Conservation (phyloP, 2,888 invertebrate genomes). For the Lepidonotus clava region DNA sequence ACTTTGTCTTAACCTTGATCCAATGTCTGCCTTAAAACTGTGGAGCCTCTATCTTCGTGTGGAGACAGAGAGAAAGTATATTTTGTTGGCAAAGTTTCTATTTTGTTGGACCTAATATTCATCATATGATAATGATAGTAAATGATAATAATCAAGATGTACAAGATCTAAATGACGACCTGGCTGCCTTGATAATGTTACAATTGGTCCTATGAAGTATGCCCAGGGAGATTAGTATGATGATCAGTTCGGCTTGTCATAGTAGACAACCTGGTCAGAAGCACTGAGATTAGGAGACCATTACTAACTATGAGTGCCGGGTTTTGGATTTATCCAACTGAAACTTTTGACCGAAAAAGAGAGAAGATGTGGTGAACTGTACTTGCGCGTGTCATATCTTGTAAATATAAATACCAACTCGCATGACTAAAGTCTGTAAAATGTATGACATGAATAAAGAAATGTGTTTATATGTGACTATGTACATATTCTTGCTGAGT, state of each 20-base stretch:
- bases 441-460: constrained; percentile 48
- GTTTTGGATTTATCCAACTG: neutral
- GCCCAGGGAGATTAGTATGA: constrained; percentile 41
- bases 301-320: neutral
- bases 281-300: constrained; percentile 35
- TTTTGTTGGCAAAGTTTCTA: constrained; percentile 54
- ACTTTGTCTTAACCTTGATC: constrained; percentile 43
- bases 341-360: neutral
- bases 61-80: constrained; percentile 47
- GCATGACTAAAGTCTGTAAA: constrained; percentile 41
- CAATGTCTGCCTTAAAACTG: constrained; percentile 53
- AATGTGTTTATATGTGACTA: constrained; percentile 40
- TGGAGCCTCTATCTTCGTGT: constrained; percentile 37
- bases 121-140: constrained; percentile 18
- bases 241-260: neutral
- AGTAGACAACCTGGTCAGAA: neutral
- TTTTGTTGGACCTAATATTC: constrained; percentile 43
- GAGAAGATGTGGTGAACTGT: neutral
- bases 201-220: neutral
- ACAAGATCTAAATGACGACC: neutral
- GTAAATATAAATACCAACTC: constrained; percentile 38
- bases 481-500: neutral
- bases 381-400: constrained; percentile 29
- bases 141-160: constrained; percentile 13
- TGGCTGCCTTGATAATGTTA: constrained; percentile 49